phyloP scores from a whole-genome alignment of 2,797 vertebrate genomes.

The Crocidura indochinensis region DNA sequence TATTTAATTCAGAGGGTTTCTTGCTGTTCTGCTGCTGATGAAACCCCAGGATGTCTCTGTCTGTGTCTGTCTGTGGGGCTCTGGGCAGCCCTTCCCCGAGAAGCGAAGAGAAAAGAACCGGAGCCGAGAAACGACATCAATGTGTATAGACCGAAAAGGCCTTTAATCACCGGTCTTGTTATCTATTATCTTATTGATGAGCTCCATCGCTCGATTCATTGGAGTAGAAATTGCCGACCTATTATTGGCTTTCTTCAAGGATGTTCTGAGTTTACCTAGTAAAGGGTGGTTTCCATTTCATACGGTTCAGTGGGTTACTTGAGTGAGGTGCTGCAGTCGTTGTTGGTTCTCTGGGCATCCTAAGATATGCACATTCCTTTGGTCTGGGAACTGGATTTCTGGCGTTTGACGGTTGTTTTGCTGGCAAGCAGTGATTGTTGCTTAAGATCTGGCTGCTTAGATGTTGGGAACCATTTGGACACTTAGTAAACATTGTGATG shows the following conservation, averaged over 20 bases:
- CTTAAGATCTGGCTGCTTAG: not conserved
- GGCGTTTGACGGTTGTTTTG: not conserved
- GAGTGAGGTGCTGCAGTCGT: not conserved
- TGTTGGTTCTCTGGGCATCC: not conserved
- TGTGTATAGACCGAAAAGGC: not conserved
- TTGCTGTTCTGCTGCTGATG: conserved; percentile 54
- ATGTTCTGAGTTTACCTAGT: not conserved
- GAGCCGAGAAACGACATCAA: not conserved
- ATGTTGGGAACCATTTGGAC: not conserved
- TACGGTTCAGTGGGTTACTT: not conserved
- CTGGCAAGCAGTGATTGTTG: conserved; percentile 6
- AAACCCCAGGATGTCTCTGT: conserved; percentile 59
- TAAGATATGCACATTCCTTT: not conserved
- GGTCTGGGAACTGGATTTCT: not conserved
- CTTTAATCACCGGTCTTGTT: not conserved
- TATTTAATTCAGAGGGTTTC: conserved; percentile 57
- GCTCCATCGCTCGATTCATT: not conserved
- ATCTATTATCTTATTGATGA: conserved; percentile 50
- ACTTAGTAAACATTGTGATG: not conserved
- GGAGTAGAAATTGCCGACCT: conserved; percentile 3
- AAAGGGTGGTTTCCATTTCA: not conserved
- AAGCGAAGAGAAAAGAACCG: not conserved
- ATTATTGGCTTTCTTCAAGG: conserved; percentile 6
- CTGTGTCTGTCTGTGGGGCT: conserved; percentile 10
- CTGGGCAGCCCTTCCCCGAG: not conserved